phyloP scores from a whole-genome alignment of 2,113 vertebrate genomes.

The Gavialis gangeticus region DNA sequence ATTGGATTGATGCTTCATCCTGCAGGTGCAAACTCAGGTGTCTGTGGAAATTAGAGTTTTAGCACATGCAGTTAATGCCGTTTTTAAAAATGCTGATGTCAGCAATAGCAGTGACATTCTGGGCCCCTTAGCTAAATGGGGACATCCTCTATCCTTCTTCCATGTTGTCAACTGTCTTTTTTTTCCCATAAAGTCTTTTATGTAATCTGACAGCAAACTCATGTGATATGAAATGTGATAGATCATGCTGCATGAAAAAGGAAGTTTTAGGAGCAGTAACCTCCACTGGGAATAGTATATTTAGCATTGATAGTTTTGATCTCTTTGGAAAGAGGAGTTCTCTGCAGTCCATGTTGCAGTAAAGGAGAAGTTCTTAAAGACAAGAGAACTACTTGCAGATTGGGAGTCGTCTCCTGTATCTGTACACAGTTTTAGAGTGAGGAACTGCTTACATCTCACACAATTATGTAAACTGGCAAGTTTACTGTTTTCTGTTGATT shows the following conservation, averaged over 20 bases:
- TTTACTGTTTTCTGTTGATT: not conserved
- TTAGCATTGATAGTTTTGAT: fast-evolving
- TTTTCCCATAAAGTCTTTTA: not conserved
- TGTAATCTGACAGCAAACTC: not conserved
- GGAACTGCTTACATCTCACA: not conserved
- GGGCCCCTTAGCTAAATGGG: not conserved
- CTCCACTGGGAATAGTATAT: not conserved
- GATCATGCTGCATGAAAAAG: not conserved
- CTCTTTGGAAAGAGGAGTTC: not conserved
- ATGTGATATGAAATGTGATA: not conserved
- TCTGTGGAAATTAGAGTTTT: not conserved
- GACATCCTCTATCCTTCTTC: not conserved
- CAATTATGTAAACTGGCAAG: not conserved
- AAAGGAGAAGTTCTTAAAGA: not conserved
- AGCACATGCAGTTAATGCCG: not conserved
- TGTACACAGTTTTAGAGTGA: not conserved
- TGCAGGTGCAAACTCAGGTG: not conserved
- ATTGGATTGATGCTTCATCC: not conserved
- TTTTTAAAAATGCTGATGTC: not conserved
- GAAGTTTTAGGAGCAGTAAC: fast-evolving
- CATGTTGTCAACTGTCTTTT: not conserved
- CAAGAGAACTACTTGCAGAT: not conserved
- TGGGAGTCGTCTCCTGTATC: fast-evolving
- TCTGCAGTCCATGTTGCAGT: fast-evolving
- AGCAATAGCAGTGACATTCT: not conserved